phyloP scores from a whole-genome alignment of 1,140 invertebrate genomes.

The Holcopasites calliopsidis region DNA sequence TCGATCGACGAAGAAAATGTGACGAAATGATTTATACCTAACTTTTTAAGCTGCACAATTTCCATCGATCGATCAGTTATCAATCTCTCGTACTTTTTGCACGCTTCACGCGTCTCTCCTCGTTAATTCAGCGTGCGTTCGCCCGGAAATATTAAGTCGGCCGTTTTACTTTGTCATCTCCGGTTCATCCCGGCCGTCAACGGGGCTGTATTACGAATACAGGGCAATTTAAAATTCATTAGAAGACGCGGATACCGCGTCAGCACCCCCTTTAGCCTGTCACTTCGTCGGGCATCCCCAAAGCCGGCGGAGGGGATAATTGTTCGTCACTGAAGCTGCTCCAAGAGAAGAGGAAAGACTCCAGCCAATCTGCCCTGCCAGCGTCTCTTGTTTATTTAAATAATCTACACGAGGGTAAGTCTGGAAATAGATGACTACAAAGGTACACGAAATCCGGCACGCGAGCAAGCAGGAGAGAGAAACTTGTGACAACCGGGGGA shows the following conservation, averaged over 20 bases:
- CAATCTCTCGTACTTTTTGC: neutral
- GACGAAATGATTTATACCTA: too few relatives aligned
- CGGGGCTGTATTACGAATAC: conserved; percentile 75
- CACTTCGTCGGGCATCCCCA: conserved; percentile 55
- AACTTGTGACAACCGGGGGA: conserved; percentile 62
- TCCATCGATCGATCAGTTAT: neutral
- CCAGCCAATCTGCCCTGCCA: conserved; percentile 71
- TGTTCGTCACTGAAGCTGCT: conserved; percentile 74
- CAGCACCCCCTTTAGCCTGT: conserved; percentile 56
- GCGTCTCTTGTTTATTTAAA: conserved; percentile 78
- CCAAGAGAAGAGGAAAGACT: conserved; percentile 36
- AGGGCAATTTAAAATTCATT: conserved; percentile 80
- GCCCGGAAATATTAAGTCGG: conserved; percentile 68
- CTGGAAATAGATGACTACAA: conserved; percentile 77
- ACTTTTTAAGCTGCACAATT: neutral
- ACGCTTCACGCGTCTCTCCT: neutral
- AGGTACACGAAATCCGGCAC: conserved; percentile 74
- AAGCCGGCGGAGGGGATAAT: conserved; percentile 71
- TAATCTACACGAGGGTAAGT: conserved; percentile 70
- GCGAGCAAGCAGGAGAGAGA: conserved; percentile 22
- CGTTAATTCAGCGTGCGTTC: too few relatives aligned
- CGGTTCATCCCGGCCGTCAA: conserved; percentile 72
- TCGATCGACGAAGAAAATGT: neutral
- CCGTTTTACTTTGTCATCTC: conserved; percentile 76
- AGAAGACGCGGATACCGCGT: conserved; percentile 59